Conservation (phyloP, 1,140 invertebrate species). For the Scaptomyza montana region DNA sequence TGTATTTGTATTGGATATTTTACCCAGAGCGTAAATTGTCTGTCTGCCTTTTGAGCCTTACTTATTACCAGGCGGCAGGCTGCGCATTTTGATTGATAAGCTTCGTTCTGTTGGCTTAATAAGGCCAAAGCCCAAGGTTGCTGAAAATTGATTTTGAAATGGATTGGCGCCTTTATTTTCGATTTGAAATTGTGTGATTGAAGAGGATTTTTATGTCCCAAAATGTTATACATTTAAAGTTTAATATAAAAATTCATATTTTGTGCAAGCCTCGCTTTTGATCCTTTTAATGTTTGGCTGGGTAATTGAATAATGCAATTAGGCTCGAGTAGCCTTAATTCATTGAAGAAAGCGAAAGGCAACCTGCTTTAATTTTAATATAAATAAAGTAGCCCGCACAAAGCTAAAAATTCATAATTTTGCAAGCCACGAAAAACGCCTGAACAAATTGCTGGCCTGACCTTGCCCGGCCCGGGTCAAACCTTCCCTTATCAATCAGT, state of each 20-base stretch:
- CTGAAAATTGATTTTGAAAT: constrained; percentile 47
- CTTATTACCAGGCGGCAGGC: constrained; percentile 38
- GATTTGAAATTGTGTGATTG: constrained; percentile 16
- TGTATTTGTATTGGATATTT: constrained; percentile 22
- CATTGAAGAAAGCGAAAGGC: constrained; percentile 14
- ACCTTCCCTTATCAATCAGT: constrained; percentile 73
- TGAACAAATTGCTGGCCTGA: constrained; percentile 31
- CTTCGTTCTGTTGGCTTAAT: constrained; percentile 27
- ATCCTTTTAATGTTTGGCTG: not conserved
- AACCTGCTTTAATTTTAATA: constrained; percentile 52
- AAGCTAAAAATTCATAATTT: constrained; percentile 47
- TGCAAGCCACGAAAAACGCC: constrained; percentile 24
- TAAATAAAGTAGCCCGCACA: constrained; percentile 1
- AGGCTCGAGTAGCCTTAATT: constrained; percentile 32
- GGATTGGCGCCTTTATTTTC: constrained; percentile 11
- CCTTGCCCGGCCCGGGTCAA: constrained; percentile 29
- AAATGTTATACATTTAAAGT: no score
- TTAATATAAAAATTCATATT: no score
- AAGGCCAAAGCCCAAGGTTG: not conserved
- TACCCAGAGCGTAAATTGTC: constrained; percentile 15
- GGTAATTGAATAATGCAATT: constrained; percentile 49
- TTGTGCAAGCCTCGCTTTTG: not conserved
- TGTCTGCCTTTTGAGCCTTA: not conserved
- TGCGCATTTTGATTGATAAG: constrained; percentile 58
- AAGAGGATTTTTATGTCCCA: constrained; percentile 10